A percentile compares a stretch with the other conserved stretches of the same genome.
These are phyloP conservation scores for Pandemis corylana DNA, from an alignment of 2,888 invertebrate genomes.

Conservation along the genomic window DNA sequence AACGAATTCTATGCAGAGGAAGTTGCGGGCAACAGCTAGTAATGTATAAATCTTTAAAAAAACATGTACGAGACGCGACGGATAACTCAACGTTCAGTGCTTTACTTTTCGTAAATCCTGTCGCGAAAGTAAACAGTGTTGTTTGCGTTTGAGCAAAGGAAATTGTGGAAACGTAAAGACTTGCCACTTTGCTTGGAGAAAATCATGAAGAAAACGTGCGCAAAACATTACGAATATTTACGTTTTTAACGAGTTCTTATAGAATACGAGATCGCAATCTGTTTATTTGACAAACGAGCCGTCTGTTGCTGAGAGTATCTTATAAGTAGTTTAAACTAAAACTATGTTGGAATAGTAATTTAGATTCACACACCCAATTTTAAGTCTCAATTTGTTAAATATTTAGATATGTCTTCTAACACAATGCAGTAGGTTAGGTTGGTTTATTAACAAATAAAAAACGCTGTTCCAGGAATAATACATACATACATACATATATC, in stretches of 20 bases:
- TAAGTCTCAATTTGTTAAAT: too few species aligned
- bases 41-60: background rate
- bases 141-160: constrained; percentile 16
- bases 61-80: background rate
- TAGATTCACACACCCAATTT: too few species aligned
- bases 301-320: too few species aligned
- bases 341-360: too few species aligned
- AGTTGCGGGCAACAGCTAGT: too few species aligned
- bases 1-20: too few species aligned
- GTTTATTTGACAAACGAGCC: background rate
- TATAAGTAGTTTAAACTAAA: too few species aligned
- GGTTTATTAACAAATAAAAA: too few species aligned
- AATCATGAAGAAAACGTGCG: background rate
- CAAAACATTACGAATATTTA: background rate
- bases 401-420: too few species aligned
- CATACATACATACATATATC: too few species aligned
- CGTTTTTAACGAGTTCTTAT: background rate
- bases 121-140: constrained; percentile 11
- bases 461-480: too few species aligned
- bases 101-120: constrained; percentile 13
- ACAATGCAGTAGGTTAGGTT: too few species aligned
- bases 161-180: constrained; percentile 19
- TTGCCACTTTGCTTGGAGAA: background rate
- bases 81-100: background rate
- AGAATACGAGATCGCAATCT: background rate